These are phyloP conservation scores for Pelagia noctiluca DNA, from an alignment of 30 jellyfish, hydroid and myxozoan genomes.

Conservation along the genomic window DNA sequence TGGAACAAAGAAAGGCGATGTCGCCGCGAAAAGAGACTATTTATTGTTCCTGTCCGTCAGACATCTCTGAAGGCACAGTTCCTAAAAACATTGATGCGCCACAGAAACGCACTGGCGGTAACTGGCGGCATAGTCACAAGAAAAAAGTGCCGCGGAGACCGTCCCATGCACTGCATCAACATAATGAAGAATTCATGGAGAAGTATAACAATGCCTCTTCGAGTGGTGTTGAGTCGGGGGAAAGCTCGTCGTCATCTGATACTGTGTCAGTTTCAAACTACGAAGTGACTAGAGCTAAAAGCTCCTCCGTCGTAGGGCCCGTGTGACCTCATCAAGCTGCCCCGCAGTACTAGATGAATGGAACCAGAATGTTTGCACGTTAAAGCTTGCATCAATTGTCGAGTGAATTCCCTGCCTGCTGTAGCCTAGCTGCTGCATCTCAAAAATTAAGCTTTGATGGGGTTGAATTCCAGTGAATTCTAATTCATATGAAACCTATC, in stretches of 20 bases:
- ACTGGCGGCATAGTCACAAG: constrained; percentile 51
- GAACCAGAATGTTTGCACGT: no score
- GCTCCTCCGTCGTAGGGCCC: constrained; percentile 58
- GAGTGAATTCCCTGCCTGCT: no score
- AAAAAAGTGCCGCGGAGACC: constrained; percentile 71
- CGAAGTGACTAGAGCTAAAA: constrained; percentile 56
- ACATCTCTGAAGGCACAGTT: constrained; percentile 61
- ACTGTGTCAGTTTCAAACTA: constrained; percentile 72
- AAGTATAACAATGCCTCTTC: constrained; percentile 74
- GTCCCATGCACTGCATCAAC: constrained; percentile 54
- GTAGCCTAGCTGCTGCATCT: no score
- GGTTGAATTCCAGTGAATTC: no score
- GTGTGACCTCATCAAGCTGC: constrained; percentile 11
- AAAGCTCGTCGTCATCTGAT: constrained; percentile 84
- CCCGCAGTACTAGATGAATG: background rate
- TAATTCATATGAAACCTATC: no score
- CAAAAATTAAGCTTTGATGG: no score
- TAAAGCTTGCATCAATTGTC: no score
- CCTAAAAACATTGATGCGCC: constrained; percentile 61
- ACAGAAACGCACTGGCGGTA: constrained; percentile 47
- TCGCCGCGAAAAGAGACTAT: constrained; percentile 68
- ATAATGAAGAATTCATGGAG: constrained; percentile 27
- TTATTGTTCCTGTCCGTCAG: constrained; percentile 76
- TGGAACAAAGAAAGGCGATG: background rate
- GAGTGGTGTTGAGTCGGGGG: constrained; percentile 95